These are phyloP conservation scores for Peromyscus melanophrys DNA, from an alignment of 2,797 vertebrate genomes.

Conservation along the genomic window DNA sequence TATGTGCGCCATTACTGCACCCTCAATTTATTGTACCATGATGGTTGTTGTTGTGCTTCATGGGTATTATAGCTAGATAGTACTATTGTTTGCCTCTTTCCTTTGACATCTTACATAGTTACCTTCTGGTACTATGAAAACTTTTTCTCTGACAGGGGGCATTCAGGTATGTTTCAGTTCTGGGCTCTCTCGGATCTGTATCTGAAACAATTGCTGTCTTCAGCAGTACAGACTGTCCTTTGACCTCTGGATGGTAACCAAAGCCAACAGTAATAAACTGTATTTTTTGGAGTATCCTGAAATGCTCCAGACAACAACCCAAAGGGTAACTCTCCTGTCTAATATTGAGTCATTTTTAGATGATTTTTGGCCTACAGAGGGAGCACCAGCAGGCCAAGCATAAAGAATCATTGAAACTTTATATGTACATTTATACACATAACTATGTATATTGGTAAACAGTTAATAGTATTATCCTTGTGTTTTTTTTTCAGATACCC, in stretches of 20 bases:
- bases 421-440: not conserved
- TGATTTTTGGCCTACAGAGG: not conserved
- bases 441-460: not conserved
- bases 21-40: not conserved
- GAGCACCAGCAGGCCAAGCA: not conserved
- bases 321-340: not conserved
- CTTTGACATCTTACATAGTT: not conserved
- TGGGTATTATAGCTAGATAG: not conserved
- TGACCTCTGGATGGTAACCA: not conserved
- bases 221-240: not conserved
- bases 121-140: not conserved
- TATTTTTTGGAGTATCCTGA: not conserved
- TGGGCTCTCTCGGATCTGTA: not conserved
- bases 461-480: not conserved
- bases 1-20: not conserved
- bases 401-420: not conserved
- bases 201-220: not conserved
- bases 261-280: not conserved
- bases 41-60: not conserved
- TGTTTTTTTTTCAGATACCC: not conserved
- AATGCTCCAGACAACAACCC: not conserved
- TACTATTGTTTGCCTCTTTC: not conserved
- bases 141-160: not conserved
- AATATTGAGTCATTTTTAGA: not conserved
- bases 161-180: not conserved